These are phyloP conservation scores for Calephelis virginiensis DNA, from an alignment of 1,140 invertebrate species.

Conservation along the genomic window DNA sequence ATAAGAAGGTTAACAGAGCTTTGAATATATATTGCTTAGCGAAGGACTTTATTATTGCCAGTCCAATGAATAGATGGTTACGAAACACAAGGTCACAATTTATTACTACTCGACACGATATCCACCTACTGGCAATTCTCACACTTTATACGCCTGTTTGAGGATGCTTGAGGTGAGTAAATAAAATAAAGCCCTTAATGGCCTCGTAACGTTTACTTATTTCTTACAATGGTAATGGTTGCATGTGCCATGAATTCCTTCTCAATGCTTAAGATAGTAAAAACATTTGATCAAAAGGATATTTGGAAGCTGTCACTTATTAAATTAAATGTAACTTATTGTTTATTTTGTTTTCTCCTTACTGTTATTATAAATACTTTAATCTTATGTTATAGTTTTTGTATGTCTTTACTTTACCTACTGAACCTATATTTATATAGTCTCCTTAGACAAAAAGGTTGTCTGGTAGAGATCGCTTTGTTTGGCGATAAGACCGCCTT, in stretches of 20 bases:
- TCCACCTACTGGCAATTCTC: conserved; percentile 51
- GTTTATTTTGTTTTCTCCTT: too few relatives aligned
- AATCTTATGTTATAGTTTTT: too few relatives aligned
- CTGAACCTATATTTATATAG: too few relatives aligned
- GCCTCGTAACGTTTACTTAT: conserved; percentile 48
- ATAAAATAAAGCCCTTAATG: conserved; percentile 62
- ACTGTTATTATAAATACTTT: too few relatives aligned
- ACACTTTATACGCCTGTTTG: conserved; percentile 58
- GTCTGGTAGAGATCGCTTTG: too few relatives aligned
- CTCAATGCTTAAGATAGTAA: background rate
- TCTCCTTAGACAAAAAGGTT: too few relatives aligned
- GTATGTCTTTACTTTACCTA: too few relatives aligned
- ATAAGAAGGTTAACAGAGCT: too few relatives aligned
- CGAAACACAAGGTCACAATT: conserved; percentile 27
- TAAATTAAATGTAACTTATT: too few relatives aligned
- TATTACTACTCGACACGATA: conserved; percentile 42
- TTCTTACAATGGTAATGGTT: conserved; percentile 33
- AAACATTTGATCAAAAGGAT: too few relatives aligned
- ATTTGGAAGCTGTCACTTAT: too few relatives aligned
- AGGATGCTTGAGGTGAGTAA: conserved; percentile 52
- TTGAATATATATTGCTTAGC: background rate
- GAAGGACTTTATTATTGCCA: background rate
- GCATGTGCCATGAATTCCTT: conserved; percentile 15
- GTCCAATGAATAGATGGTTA: conserved; percentile 23
- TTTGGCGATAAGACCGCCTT: too few relatives aligned